Base-by-base conservation (phyloP, 1,140 invertebrate genomes). In the Zaprionus nigranus region DNA sequence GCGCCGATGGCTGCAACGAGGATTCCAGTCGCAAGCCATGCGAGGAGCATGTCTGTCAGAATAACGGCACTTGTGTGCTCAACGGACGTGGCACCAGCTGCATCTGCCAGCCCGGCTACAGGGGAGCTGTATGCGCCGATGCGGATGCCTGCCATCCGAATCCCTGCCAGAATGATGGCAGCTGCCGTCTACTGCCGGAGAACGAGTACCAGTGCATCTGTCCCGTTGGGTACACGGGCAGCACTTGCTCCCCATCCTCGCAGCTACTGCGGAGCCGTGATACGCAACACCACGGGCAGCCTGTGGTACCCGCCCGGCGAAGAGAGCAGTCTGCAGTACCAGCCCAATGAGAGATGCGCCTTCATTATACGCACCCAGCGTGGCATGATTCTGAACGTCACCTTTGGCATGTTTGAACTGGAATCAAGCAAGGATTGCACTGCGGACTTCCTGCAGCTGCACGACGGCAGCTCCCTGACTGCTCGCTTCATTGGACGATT, bases 91-190 rank as follows among this genome's bases (percentile, higher is more conserved):
- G 93, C 60, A 77, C 92, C 59, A 92, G 90, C 24, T 96, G 96
- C 83, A 93, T 95, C 71, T 97, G 96, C 77, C 93, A 94, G 2
- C 59, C 92, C 9, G 80, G 91, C 7, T 92, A 78, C 43, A 73
- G 22, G 2, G 85, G 81, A 1, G 70, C 83, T 13, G 92, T 92
- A 11, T 97, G 97, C 85, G 74, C 58, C 46, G 30, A 78, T 3
- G 59, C 76, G 5, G 93, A 96, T 87, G 92, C 93, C 1, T 98
- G 97, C 75, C 67, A 81, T 56, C 94, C 94, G 30, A 96, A 95
- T 93, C 97, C 97, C 0, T 98, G 97, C 87, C 91, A 93, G 64
- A 97, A 98, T 92, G 95, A 95, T 5, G 97, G 96, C 3, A 94
- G 94, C 7, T 98, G 97, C 85, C 77, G 90, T 1, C 93, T 94